Evolutionary conservation across 2,113 vertebrate species (phyloP), one percentile per base, ranked within the genome.

Genomic region (Sceloporus undulatus): DNA sequence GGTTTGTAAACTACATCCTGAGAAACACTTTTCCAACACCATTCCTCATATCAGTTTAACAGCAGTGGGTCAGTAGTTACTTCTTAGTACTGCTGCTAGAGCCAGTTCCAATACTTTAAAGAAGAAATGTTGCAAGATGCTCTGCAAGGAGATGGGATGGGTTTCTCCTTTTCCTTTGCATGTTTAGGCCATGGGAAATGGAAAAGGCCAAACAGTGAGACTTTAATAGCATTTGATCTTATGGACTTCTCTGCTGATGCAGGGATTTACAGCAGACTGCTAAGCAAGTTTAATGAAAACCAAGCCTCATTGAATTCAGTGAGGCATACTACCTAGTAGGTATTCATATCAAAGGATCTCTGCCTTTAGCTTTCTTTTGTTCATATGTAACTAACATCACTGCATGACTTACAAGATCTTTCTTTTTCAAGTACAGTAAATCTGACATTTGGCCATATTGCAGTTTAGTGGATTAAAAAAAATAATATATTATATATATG

Each of bases 71-170:
- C 52, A 70, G 68, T 19, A 80, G 25, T 76, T 66, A 52, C 40
- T 82, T 88, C n/a, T 48, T 77, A 27, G 27, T n/a, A 73, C 9
- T 73, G 48, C 2, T 74, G 73, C 29, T 87, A 82, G 25, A 82
- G 29, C 13, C 42, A 76, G 56, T 48, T 76, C 56, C 70, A 62
- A 9, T 65, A n/a, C 18, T 14, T 62, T 52, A 27, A 54, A 27
- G 2, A 71, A 3, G 54, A n/a, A 7, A 54, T 71, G 27, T 23
- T 71, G n/a, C 59, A 38, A 25, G 9, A 80, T 80, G 9, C 23
- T 27, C n/a, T 80, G n/a, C 14, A 74, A 73, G 70, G 6, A 70
- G 65, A 14, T 68, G 48, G 13, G 40, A 8, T 70, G 40, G 65
- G 81, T 70, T 42, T 27, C 65, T 34, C 78, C 54, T 86, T 42